Evolutionary conservation across 1,140 invertebrate species (phyloP).

Genomic region (Drosophila navojoa): DNA sequence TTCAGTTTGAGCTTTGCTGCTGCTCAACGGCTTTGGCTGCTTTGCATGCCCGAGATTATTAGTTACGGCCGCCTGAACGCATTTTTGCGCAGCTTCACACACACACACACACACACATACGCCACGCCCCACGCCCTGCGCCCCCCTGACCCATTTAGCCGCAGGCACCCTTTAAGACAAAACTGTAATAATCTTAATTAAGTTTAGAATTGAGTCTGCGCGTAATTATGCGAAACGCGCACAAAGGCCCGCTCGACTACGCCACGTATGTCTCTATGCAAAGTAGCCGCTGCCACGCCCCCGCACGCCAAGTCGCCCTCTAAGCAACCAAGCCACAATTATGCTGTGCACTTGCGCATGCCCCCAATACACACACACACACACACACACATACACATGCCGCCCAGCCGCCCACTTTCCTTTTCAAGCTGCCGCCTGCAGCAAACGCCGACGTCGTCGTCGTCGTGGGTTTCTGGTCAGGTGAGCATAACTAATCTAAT

Average conservation of each 20-base stretch:
- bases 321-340: conserved; percentile 44
- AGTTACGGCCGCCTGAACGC: conserved; percentile 80
- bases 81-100: conserved; percentile 58
- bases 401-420: conserved; percentile 51
- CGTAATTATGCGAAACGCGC: conserved; percentile 77
- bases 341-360: conserved; percentile 41
- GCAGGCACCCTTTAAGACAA: too few relatives aligned
- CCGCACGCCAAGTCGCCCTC: neutral
- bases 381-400: too few relatives aligned
- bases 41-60: conserved; percentile 75
- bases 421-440: conserved; percentile 68
- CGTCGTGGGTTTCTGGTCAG: conserved; percentile 48
- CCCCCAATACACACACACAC: neutral
- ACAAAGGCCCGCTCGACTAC: conserved; percentile 29
- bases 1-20: too few relatives aligned
- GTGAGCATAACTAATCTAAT: conserved; percentile 72
- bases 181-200: conserved; percentile 77
- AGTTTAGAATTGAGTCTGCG: conserved; percentile 73
- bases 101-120: neutral
- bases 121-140: too few relatives aligned
- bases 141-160: too few relatives aligned
- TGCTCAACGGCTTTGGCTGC: conserved; percentile 14
- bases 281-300: conserved; percentile 33
- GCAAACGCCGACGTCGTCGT: conserved; percentile 3
- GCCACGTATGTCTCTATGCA: conserved; percentile 59